These are phyloP conservation scores for Myzus persicae DNA, from an alignment of 1,140 invertebrate genomes.

Conservation along the genomic window DNA sequence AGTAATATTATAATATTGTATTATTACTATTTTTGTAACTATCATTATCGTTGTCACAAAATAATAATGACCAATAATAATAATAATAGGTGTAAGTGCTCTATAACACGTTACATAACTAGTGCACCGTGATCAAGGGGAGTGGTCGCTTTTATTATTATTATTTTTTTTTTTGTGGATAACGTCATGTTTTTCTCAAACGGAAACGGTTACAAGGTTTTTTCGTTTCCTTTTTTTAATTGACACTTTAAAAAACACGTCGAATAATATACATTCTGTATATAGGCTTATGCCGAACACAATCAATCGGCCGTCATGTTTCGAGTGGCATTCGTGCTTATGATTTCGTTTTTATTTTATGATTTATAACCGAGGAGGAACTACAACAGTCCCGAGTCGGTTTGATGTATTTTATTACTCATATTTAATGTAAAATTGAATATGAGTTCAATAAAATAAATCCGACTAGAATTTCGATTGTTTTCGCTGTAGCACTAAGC, in stretches of 20 bases:
- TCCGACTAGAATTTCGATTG: too few species aligned
- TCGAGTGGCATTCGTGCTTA: neutral
- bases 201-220: neutral
- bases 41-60: neutral
- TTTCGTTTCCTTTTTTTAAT: neutral
- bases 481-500: too few species aligned
- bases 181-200: neutral
- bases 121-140: neutral
- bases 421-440: neutral
- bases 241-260: neutral
- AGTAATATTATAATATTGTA: neutral
- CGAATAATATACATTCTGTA: neutral
- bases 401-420: neutral
- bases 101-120: neutral
- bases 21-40: neutral
- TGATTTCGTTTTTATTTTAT: neutral
- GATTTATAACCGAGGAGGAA: neutral
- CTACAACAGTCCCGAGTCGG: too few species aligned
- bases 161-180: neutral
- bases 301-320: neutral
- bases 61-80: neutral
- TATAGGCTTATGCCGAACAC: neutral
- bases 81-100: neutral
- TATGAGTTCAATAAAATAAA: too few species aligned
- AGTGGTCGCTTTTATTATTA: neutral